Evolutionary conservation across 2,888 invertebrate species (phyloP).

Genomic region (Pecten maximus): DNA sequence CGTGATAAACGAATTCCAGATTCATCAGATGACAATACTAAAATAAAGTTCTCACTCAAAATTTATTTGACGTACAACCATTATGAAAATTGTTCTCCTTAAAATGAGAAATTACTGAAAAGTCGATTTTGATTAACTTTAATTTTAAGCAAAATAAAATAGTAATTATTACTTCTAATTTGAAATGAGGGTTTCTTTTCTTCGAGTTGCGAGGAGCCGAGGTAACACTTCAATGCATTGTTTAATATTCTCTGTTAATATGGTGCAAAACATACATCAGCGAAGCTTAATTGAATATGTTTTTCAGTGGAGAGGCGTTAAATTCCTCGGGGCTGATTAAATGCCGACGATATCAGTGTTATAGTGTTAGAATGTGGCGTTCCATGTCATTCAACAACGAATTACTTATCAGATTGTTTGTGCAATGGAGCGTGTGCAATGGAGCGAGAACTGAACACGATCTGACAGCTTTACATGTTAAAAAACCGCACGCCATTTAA

Average conservation of each 20-base stretch:
- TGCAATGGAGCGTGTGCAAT: not conserved
- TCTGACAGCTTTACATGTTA: not conserved
- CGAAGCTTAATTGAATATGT: not conserved
- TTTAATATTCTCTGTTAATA: not conserved
- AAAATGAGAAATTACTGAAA: too few species aligned
- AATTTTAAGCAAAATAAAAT: too few species aligned
- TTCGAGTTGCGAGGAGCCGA: too few species aligned
- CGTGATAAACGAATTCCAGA: too few species aligned
- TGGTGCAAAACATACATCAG: not conserved
- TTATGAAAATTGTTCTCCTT: too few species aligned
- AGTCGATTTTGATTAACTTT: too few species aligned
- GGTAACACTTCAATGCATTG: not conserved
- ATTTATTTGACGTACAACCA: too few species aligned
- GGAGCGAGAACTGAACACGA: not conserved
- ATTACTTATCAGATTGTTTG: conserved; percentile 6
- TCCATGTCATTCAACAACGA: not conserved
- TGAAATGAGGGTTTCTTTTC: too few species aligned
- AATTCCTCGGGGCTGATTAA: not conserved
- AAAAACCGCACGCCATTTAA: not conserved
- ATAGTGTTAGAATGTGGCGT: conserved; percentile 14
- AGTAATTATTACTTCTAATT: too few species aligned
- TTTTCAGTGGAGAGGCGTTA: not conserved
- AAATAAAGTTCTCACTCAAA: too few species aligned
- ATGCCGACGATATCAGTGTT: not conserved
- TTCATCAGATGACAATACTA: too few species aligned